Base-by-base conservation (phyloP, 2,888 invertebrate species). In the Drosophila helvetica region DNA sequence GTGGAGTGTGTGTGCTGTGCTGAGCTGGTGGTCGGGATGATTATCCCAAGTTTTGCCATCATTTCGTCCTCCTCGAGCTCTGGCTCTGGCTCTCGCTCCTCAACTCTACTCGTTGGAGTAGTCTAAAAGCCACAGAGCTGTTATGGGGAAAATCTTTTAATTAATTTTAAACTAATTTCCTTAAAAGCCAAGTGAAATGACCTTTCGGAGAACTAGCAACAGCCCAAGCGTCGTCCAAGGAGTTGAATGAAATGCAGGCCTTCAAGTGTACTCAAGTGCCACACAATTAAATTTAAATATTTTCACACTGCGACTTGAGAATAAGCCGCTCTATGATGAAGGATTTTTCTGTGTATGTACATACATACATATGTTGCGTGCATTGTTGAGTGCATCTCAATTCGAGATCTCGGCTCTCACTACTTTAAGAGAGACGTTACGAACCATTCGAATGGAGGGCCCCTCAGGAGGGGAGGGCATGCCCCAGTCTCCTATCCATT, bases 141-240 rank as follows among this genome's bases (percentile, higher is more conserved):
- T 58, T 72, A 65, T 65, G 68, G 56, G n/a, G 61, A 67, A 75
- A 75, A 57, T 61, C 60, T 75, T 67, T 74, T 73, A 73, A 74
- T 73, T 73, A 73, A 74, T 74, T 73, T 73, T 53, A 57, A 74
- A 73, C 67, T 67, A 60, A 67, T 67, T 74, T 73, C 53, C 74
- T 60, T 55, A 42, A 51, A 56, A 71, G 70, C 74, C 43, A 47
- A 63, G 52, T 30, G 57, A 74, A 57, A 19, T 58, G 74, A 74
- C 71, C 71, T 71, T 54, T 74, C 22, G 17, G 22, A 25, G 43
- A 42, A 54, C 43, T 25, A 15, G 6, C 6, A 38, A 6, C 15
- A 38, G 38, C 15, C 6, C 52, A 52, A 15, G 18, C 52, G 38
- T 19, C 4, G 19, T 19, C 38, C 52, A 38, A 52, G 52, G 30